These are phyloP conservation scores for Pempheris klunzingeri DNA, from an alignment of 2,797 vertebrate genomes.

Conservation along the genomic window DNA sequence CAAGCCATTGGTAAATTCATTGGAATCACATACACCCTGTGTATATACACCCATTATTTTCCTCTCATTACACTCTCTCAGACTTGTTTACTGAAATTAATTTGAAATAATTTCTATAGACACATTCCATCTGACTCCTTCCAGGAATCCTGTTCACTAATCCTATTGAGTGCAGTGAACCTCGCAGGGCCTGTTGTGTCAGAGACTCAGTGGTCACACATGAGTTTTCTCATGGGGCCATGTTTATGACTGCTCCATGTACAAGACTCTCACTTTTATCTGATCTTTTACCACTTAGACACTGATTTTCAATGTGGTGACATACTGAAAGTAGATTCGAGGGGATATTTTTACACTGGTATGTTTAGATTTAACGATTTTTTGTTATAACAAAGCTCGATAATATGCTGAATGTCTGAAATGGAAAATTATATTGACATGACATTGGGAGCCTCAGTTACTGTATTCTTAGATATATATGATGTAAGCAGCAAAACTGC, in stretches of 20 bases:
- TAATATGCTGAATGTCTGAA: neutral
- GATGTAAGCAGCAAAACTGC: neutral
- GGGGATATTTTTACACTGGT: neutral
- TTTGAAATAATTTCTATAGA: conserved; percentile 47
- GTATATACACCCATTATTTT: neutral
- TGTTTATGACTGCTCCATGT: conserved; percentile 26
- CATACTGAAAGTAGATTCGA: neutral
- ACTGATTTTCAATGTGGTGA: too few relatives aligned
- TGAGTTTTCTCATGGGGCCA: conserved; percentile 43
- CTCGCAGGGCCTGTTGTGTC: conserved; percentile 53
- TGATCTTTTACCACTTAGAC: conserved; percentile 1
- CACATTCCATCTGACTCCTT: conserved; percentile 54
- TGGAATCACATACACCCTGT: neutral
- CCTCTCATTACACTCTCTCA: neutral
- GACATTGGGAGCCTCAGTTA: neutral
- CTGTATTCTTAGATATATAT: neutral
- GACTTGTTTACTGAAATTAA: conserved; percentile 29
- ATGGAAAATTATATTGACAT: neutral
- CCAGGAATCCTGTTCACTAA: conserved; percentile 67
- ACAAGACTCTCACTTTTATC: conserved; percentile 17
- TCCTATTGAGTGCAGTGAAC: conserved; percentile 73
- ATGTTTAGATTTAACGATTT: neutral
- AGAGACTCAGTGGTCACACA: conserved; percentile 60
- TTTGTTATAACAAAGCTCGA: neutral
- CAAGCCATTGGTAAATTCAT: conserved; percentile 11